Evolutionary conservation across 2,113 vertebrate genomes (phyloP).

Genomic region (Elephas maximus): DNA sequence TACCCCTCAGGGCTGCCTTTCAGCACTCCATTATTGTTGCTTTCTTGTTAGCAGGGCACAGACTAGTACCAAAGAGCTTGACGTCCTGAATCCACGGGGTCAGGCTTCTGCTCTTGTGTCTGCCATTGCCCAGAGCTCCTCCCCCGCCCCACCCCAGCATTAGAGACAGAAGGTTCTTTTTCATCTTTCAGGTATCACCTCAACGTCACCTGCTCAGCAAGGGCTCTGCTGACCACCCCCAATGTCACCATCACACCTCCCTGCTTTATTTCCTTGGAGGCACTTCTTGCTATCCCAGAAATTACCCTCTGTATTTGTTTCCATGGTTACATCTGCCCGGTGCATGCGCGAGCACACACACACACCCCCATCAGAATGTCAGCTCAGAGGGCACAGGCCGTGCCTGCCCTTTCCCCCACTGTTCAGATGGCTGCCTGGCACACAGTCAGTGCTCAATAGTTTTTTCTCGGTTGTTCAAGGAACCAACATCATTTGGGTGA

Average conservation of each 20-base stretch:
- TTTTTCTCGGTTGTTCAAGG: not conserved
- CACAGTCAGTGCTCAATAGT: not conserved
- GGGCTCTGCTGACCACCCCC: not conserved
- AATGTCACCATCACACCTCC: not conserved
- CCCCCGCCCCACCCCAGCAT: not conserved
- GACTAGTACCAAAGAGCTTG: not conserved
- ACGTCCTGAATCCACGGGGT: not conserved
- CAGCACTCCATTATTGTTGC: not conserved
- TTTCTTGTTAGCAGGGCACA: not conserved
- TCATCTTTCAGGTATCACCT: not conserved
- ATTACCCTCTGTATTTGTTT: slow-evolving; percentile 73
- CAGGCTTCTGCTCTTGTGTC: not conserved
- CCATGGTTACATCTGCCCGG: slow-evolving; percentile 65
- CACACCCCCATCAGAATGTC: slow-evolving; percentile 53
- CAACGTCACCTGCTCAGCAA: not conserved
- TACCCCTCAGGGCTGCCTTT: not conserved
- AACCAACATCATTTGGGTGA: not conserved
- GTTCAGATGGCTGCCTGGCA: not conserved
- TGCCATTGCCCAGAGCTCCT: not conserved
- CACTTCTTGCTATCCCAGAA: not conserved
- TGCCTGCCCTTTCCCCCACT: not conserved
- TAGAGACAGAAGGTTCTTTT: not conserved
- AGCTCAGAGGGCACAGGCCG: not conserved
- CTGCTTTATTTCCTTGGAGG: slow-evolving; percentile 2
- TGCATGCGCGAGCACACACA: not conserved